A percentile compares a stretch with the other conserved stretches of the same genome.
phyloP scores from a whole-genome alignment of 2,888 invertebrate species.

The Crossocerus cetratus region DNA sequence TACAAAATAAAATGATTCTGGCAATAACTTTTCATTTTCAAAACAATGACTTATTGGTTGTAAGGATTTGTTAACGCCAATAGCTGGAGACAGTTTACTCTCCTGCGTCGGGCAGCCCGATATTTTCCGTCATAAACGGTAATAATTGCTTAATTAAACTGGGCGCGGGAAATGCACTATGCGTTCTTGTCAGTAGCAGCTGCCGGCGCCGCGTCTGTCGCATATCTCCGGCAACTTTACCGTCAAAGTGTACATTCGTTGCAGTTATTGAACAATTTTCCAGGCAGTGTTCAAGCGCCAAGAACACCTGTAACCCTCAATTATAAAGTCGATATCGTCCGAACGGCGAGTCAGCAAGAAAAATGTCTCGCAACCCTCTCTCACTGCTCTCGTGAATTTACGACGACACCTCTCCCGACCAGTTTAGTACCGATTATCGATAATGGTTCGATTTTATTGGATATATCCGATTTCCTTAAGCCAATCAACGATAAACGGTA shows the following conservation, averaged over 20 bases:
- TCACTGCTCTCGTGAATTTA: slow-evolving; percentile 18
- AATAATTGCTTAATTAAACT: slow-evolving; percentile 73
- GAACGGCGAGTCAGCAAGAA: slow-evolving; percentile 46
- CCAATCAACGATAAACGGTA: background rate
- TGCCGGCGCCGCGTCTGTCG: slow-evolving; percentile 61
- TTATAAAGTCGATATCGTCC: slow-evolving; percentile 59
- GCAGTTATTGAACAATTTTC: slow-evolving; percentile 69
- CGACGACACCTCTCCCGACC: slow-evolving; percentile 20
- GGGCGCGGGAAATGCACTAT: slow-evolving; percentile 59
- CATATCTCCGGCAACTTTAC: slow-evolving; percentile 69
- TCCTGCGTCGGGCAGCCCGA: slow-evolving; percentile 30
- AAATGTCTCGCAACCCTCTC: slow-evolving; percentile 39
- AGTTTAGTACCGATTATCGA: background rate
- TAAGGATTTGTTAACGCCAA: background rate
- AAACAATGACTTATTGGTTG: background rate
- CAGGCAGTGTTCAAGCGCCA: slow-evolving; percentile 55
- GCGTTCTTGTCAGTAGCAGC: slow-evolving; percentile 68
- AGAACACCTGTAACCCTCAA: slow-evolving; percentile 66
- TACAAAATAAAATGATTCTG: too few relatives aligned
- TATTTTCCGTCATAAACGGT: slow-evolving; percentile 65
- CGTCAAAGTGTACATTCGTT: slow-evolving; percentile 68
- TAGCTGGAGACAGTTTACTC: too few relatives aligned
- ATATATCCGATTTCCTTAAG: background rate
- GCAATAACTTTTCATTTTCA: too few relatives aligned
- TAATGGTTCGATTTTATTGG: background rate